phyloP scores from a whole-genome alignment of 1,140 invertebrate species.

The Schlechtendalia chinensis region DNA sequence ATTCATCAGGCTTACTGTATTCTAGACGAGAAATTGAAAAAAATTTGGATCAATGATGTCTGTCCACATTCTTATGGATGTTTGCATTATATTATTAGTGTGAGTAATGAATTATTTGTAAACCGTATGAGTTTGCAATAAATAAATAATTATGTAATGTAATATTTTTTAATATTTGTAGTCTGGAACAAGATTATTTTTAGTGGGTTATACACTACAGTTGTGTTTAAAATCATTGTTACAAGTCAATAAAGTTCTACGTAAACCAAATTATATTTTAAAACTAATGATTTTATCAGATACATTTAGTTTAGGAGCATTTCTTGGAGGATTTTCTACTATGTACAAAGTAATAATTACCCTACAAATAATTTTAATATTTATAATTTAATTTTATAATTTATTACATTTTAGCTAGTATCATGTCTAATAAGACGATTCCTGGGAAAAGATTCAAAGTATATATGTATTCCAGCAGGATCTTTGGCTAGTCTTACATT shows the following conservation, averaged over 20 bases:
- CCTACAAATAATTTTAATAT: conserved; percentile 19
- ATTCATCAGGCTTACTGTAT: conserved; percentile 3
- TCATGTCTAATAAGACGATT: conserved; percentile 63
- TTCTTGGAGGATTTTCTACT: conserved; percentile 65
- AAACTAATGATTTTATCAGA: conserved; percentile 60
- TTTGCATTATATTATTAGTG: conserved; percentile 61
- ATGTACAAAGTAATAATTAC: conserved; percentile 62
- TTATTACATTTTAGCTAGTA: conserved; percentile 58
- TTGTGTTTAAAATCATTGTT: conserved; percentile 62
- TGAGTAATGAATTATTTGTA: conserved; percentile 53
- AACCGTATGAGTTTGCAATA: not conserved
- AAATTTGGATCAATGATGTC: conserved; percentile 51
- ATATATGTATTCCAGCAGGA: conserved; percentile 66
- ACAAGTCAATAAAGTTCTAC: conserved; percentile 58
- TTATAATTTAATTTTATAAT: conserved; percentile 21
- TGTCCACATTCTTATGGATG: conserved; percentile 68
- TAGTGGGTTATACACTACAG: conserved; percentile 63
- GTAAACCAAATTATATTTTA: conserved; percentile 59
- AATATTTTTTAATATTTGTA: conserved; percentile 55
- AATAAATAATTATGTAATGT: too few relatives aligned
- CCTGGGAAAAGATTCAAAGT: conserved; percentile 61
- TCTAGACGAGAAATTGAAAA: conserved; percentile 43
- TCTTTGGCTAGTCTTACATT: conserved; percentile 65
- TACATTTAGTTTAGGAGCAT: conserved; percentile 63
- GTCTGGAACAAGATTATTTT: conserved; percentile 63